Base-by-base conservation (phyloP, 2,888 invertebrate genomes). In the Amitus sp. region DNA sequence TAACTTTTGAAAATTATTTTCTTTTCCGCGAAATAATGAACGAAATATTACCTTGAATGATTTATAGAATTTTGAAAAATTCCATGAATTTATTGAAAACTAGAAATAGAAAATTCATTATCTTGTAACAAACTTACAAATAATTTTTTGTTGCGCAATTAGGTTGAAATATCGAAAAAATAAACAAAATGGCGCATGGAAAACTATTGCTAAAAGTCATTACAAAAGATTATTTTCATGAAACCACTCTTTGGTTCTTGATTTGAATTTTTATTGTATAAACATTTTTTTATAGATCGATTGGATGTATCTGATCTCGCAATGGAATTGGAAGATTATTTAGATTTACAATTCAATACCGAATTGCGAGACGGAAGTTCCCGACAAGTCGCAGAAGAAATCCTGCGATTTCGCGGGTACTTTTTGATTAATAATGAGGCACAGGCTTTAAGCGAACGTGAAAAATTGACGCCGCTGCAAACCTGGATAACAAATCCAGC, bases 301-400 rank as follows among this genome's bases (percentile, higher is more conserved):
- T 40, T 78, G 2, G 62, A 70, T 30, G 54, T 48, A 1, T 51
- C 65, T 1, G 78, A 82, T 18, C 33, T 82, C 49, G 75, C 77
- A 6, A 50, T n/a, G 1, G 76, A 74, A 51, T 54, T 82, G 10
- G 79, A 80, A 50, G 73, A 77, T 46, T 80, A 76, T 27, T 74
- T 82, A 72, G 79, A 76, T 39, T 57, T 61, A 1, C 56, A 70
- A 42, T 80, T 81, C 33, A 71, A 71, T 19, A 78, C 78, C 2
- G 71, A 74, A 62, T 54, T 82, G 5, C 67, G 79, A 56, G 82
- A 82, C 46, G 63, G 73, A 9, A 82, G 82, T 66, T 68, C 73
- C 9, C 49, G 33, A 1, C 66, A 80, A 72, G 73, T 82, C 34
- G 80, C 82, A 9, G 70, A 70, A 23, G 77, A 78, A 56, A 64